Evolutionary conservation across 2,113 vertebrate species (phyloP).

Genomic region (Neopipo cinnamomea): DNA sequence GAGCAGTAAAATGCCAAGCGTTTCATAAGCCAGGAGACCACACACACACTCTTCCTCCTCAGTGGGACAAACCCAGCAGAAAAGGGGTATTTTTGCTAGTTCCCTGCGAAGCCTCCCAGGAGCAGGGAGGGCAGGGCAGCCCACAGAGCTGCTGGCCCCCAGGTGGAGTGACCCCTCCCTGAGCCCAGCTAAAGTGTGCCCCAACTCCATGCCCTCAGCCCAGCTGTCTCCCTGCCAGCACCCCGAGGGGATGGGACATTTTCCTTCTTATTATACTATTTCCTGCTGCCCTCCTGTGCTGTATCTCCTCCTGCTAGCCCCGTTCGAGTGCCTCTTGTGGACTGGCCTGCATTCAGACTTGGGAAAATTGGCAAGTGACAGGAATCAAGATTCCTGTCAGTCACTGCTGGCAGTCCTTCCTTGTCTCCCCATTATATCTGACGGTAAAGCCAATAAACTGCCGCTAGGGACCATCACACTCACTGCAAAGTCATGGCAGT

Average conservation of each 20-base stretch:
- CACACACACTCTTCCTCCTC: neutral
- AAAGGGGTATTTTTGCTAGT: neutral
- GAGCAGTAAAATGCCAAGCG: neutral
- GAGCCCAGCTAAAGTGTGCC: fast-evolving
- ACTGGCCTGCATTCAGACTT: neutral
- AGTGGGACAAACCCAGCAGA: neutral
- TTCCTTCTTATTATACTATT: neutral
- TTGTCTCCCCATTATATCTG: fast-evolving
- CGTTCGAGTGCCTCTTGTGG: fast-evolving
- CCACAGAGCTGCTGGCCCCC: fast-evolving
- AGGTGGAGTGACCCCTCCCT: fast-evolving
- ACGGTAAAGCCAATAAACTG: neutral
- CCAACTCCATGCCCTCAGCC: fast-evolving
- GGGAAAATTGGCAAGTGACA: neutral
- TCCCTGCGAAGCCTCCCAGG: neutral
- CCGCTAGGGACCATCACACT: neutral
- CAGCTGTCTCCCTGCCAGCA: neutral
- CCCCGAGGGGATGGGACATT: fast-evolving
- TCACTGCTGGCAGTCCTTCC: neutral
- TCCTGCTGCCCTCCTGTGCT: neutral
- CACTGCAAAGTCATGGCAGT: neutral
- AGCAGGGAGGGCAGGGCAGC: neutral
- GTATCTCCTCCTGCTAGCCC: neutral
- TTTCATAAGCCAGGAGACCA: constrained; percentile 1
- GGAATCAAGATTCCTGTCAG: neutral